phyloP scores from a whole-genome alignment of 2,888 invertebrate genomes.

The Bursaphelenchus okinawaensis region DNA sequence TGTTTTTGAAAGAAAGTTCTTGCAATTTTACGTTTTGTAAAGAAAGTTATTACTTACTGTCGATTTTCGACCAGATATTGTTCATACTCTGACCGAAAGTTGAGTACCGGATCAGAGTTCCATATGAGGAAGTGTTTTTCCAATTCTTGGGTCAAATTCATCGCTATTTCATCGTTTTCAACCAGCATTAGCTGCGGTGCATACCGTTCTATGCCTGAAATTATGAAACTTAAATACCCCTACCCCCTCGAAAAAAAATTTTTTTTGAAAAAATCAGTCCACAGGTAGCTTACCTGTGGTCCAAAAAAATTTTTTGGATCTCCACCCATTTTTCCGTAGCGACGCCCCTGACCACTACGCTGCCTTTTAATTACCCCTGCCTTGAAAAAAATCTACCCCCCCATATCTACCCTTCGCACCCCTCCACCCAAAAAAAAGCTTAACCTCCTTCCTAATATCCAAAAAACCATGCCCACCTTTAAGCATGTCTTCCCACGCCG shows the following conservation, averaged over 20 bases:
- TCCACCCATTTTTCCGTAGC: not conserved
- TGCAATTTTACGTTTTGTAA: not conserved
- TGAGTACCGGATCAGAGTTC: slow-evolving; percentile 23
- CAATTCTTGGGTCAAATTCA: slow-evolving; percentile 25
- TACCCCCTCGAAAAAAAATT: not conserved
- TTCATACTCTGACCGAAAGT: slow-evolving; percentile 15
- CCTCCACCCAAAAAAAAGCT: no score
- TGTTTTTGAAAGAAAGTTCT: slow-evolving; percentile 23
- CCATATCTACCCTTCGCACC: no score
- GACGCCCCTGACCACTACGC: not conserved
- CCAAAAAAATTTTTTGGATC: not conserved
- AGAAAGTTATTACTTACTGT: slow-evolving; percentile 26
- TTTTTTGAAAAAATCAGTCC: not conserved
- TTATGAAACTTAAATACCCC: not conserved
- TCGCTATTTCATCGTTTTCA: slow-evolving; percentile 20
- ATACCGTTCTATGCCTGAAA: slow-evolving; percentile 19
- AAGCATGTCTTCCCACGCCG: slow-evolving; percentile 3
- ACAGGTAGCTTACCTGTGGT: not conserved
- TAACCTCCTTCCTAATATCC: no score
- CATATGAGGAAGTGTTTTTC: slow-evolving; percentile 26
- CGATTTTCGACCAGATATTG: slow-evolving; percentile 5
- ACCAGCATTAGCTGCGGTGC: slow-evolving; percentile 22
- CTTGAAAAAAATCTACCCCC: no score
- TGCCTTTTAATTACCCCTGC: no score
- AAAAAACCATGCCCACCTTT: no score